Conservation (phyloP, 2,888 invertebrate genomes). For the Leptura quadrifasciata region DNA sequence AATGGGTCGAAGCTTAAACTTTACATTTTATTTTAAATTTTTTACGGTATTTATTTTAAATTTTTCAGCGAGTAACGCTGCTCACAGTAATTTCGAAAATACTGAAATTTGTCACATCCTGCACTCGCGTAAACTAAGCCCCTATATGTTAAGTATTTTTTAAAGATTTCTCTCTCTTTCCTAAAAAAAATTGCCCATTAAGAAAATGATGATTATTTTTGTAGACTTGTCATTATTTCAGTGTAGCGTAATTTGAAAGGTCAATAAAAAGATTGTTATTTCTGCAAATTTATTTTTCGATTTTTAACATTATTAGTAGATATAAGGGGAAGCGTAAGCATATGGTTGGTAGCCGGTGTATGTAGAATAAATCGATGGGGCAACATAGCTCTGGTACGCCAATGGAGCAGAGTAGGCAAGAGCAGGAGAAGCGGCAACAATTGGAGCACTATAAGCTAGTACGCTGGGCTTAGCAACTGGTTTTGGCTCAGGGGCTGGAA, state of each 20-base stretch:
- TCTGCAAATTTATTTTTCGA: not conserved
- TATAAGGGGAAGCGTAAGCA: not conserved
- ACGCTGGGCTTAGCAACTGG: not conserved
- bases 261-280: not conserved
- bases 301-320: not conserved
- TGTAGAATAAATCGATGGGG: slow-evolving; percentile 11
- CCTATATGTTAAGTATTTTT: too few relatives aligned
- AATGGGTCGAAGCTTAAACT: too few relatives aligned
- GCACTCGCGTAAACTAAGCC: too few relatives aligned
- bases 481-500: slow-evolving; percentile 22
- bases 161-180: too few relatives aligned
- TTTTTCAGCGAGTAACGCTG: too few relatives aligned
- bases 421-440: not conserved
- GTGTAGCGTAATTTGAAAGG: not conserved
- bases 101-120: too few relatives aligned
- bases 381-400: slow-evolving; percentile 15
- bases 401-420: slow-evolving; percentile 11
- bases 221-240: too few relatives aligned
- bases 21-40: too few relatives aligned
- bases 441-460: not conserved
- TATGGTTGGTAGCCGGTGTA: not conserved
- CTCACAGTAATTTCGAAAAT: too few relatives aligned
- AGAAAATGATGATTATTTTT: too few relatives aligned
- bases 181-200: too few relatives aligned
- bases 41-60: too few relatives aligned